Base-by-base conservation (phyloP, 2,113 vertebrate genomes). In the Nannospalax galili region DNA sequence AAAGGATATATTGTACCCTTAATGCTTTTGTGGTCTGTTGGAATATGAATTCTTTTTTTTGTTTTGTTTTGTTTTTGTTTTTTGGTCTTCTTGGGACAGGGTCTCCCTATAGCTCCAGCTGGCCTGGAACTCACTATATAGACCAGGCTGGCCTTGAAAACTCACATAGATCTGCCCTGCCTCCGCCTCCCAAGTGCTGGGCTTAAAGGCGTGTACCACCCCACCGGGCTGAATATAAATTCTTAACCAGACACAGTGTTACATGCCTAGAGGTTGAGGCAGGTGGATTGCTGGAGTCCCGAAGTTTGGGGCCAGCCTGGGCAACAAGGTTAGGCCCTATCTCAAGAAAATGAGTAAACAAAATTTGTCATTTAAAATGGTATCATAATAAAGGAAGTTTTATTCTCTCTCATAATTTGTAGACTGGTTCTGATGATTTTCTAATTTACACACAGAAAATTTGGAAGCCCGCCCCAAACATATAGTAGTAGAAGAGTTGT, bases 11-110 rank as follows among this genome's bases (percentile, higher is more conserved):
- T 26, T 58, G 17, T 52, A 37, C 24, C 19, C n/a, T 80, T 91
- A 72, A 22, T 95, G 35, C 26, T 93, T 78, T 82, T 80, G 20
- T n/a, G 20, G 35, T 86, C 93, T 81, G 11, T 85, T 93, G n/a
- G 80, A 84, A 75, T 82, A n/a, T 2, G n/a, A n/a, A n/a, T n/a
- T n/a, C n/a, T n/a, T n/a, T n/a, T n/a, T n/a, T n/a, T n/a, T n/a
- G n/a, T n/a, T n/a, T n/a, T n/a, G n/a, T n/a, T n/a, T n/a, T n/a
- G n/a, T n/a, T n/a, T n/a, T n/a, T n/a, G n/a, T n/a, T n/a, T n/a
- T n/a, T n/a, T n/a, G n/a, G n/a, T n/a, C n/a, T n/a, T n/a, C n/a
- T n/a, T n/a, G n/a, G n/a, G n/a, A n/a, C n/a, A n/a, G n/a, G n/a
- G n/a, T n/a, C n/a, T n/a, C n/a, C n/a, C n/a, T n/a, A n/a, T n/a